Evolutionary conservation across 2,113 vertebrate genomes (phyloP), one percentile per base, ranked within the genome.

Genomic region (Nothoprocta perdicaria): DNA sequence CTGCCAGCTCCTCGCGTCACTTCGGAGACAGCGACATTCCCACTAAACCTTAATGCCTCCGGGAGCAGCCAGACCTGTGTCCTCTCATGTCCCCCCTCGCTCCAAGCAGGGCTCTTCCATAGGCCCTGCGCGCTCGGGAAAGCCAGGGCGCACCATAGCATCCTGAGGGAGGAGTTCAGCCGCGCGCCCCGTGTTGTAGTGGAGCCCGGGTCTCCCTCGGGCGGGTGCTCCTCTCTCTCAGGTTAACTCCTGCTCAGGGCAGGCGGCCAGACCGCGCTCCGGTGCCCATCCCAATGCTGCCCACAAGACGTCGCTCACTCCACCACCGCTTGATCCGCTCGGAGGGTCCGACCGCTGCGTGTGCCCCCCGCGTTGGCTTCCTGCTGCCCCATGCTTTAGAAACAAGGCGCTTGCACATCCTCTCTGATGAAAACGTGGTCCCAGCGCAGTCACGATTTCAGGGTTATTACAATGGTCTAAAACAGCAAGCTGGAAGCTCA

Each of bases 381-480:
- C 43, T 16, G 15, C 82, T 23, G 50, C 79, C 33, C 0, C 5
- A 19, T 35, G 86, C 35, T 1, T 65, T 93, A 91, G 63, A 65
- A 93, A 89, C 0, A 6, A 93, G 73, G 86, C 15, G 6, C 84
- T 82, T 95, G 93, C 95, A 68, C 24, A 73, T 87, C 81, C 81
- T 45, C 89, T 67, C 84, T 17, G 78, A 80, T 86, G 86, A 12
- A 76, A 92, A 77, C 4, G 24, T 82, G 90, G 40, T 92, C 48
- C 77, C n/a, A 10, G 69, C 50, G 75, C 80, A 91, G 92, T 71
- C 52, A 18, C 31, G 82, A 41, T 73, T 89, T 88, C 89, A 88
- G 90, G 92, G 93, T 86, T 63, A 86, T 94, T 94, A 86, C 95
- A 95, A 68, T 69, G 85, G 71, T 84, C 5, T 10, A 4, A 89